Evolutionary conservation across 1,140 invertebrate species (phyloP).

Genomic region (Drosophila eugracilis): DNA sequence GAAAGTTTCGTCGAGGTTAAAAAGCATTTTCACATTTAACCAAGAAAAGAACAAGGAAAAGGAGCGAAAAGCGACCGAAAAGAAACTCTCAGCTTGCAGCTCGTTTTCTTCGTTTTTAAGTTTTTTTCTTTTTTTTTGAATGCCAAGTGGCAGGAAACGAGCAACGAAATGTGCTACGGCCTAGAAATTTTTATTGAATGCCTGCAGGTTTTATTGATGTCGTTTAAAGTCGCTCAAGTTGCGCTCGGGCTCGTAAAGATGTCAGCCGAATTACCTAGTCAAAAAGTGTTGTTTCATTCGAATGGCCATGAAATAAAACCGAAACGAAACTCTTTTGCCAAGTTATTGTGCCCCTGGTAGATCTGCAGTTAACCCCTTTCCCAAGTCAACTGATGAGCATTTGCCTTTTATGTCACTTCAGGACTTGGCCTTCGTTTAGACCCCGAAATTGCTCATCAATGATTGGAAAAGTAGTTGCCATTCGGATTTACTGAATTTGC

Average conservation of each 20-base stretch:
- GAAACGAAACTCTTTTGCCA: conserved; percentile 23
- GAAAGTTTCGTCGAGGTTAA: conserved; percentile 35
- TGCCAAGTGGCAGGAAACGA: conserved; percentile 60
- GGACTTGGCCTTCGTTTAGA: conserved; percentile 10
- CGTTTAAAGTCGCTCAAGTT: conserved; percentile 71
- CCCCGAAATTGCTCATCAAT: conserved; percentile 17
- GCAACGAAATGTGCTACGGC: conserved; percentile 54
- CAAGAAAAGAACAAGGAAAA: conserved; percentile 13
- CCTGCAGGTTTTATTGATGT: conserved; percentile 67
- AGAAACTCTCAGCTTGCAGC: conserved; percentile 26
- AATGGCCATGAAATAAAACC: conserved; percentile 22
- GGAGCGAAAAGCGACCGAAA: neutral
- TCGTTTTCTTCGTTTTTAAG: conserved; percentile 18
- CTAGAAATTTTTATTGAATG: conserved; percentile 71
- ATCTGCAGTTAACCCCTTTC: conserved; percentile 12
- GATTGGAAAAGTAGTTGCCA: conserved; percentile 53
- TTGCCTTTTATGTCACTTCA: conserved; percentile 30
- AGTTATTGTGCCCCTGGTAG: conserved; percentile 11
- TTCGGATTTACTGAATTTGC: conserved; percentile 28
- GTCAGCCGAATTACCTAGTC: conserved; percentile 55
- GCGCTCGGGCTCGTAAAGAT: conserved; percentile 45
- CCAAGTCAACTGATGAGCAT: conserved; percentile 6
- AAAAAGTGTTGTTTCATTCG: conserved; percentile 29
- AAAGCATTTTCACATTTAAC: conserved; percentile 45
- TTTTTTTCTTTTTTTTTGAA: conserved; percentile 26